These are phyloP conservation scores for Leuctra nigra DNA, from an alignment of 2,888 invertebrate species.

Conservation along the genomic window DNA sequence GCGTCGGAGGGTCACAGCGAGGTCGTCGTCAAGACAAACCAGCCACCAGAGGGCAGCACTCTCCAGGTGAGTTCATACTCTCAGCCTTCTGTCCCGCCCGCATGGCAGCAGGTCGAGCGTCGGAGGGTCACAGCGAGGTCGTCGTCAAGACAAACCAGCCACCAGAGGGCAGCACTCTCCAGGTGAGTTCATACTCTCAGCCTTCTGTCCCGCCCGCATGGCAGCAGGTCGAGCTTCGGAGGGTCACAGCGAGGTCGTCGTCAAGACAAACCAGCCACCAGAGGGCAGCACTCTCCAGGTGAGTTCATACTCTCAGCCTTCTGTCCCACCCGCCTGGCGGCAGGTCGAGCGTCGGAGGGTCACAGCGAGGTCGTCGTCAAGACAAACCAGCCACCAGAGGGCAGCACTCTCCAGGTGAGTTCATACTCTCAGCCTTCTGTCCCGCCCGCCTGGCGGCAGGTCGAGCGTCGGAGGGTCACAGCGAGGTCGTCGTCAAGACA, in stretches of 20 bases:
- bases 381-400: constrained; percentile 27
- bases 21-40: constrained; percentile 26
- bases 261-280: constrained; percentile 29
- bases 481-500: constrained; percentile 27
- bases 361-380: constrained; percentile 26
- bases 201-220: constrained; percentile 17
- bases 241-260: constrained; percentile 26
- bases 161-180: constrained; percentile 19
- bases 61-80: constrained; percentile 23
- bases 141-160: constrained; percentile 27
- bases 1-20: constrained; percentile 22
- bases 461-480: constrained; percentile 11
- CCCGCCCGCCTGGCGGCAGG: constrained; percentile 12
- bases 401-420: constrained; percentile 19
- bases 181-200: constrained; percentile 25
- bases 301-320: constrained; percentile 23
- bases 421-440: constrained; percentile 25
- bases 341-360: constrained; percentile 3
- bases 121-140: constrained; percentile 25
- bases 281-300: constrained; percentile 16
- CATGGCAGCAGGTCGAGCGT: not conserved
- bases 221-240: constrained; percentile 1
- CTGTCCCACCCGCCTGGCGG: constrained; percentile 16
- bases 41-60: constrained; percentile 23
- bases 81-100: constrained; percentile 22